These are phyloP conservation scores for Peromyscus melanophrys DNA, from an alignment of 2,797 vertebrate species.

Conservation along the genomic window DNA sequence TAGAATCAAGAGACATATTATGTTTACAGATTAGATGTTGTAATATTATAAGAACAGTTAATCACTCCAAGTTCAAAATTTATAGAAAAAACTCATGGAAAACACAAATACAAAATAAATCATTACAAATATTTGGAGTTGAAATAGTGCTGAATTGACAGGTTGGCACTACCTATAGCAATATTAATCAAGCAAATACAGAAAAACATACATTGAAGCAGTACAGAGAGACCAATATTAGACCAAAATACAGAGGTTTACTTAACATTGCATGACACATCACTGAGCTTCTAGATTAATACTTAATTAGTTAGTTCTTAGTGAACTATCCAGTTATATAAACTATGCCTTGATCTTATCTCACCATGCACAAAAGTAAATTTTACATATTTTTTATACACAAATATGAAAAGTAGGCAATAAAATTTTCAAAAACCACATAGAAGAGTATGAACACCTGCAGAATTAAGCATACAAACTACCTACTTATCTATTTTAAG, in stretches of 20 bases:
- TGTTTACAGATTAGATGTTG: background rate
- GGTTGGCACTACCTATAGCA: background rate
- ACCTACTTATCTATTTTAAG: background rate
- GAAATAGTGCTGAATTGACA: background rate
- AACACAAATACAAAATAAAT: background rate
- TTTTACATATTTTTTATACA: background rate
- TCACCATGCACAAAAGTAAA: background rate
- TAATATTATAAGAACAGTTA: background rate
- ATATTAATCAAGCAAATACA: background rate
- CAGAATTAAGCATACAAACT: background rate
- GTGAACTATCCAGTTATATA: background rate
- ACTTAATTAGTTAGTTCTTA: background rate
- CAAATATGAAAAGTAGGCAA: background rate
- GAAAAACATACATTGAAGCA: background rate
- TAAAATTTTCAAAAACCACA: background rate
- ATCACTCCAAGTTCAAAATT: background rate
- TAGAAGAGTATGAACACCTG: background rate
- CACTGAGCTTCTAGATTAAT: background rate
- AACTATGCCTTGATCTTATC: background rate
- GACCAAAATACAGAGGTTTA: background rate
- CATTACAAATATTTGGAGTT: background rate
- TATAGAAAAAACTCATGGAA: background rate
- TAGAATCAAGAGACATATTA: background rate
- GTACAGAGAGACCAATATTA: background rate
- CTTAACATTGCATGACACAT: background rate